These are phyloP conservation scores for Geopemphigus sp. DNA, from an alignment of 1,140 invertebrate genomes.

Conservation along the genomic window DNA sequence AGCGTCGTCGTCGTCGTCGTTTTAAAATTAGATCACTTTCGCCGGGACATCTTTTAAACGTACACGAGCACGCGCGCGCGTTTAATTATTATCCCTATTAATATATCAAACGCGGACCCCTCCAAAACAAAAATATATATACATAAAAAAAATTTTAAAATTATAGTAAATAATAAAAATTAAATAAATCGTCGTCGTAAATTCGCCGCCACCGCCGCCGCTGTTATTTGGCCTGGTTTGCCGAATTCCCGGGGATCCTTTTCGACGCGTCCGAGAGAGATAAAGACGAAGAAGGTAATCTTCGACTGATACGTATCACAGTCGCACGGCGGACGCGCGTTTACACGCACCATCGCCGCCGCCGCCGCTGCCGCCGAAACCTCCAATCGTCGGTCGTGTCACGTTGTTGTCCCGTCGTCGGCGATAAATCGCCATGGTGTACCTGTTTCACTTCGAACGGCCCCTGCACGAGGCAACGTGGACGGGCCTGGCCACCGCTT, in stretches of 20 bases:
- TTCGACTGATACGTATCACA: background rate
- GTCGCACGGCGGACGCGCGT: constrained; percentile 1
- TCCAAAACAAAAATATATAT: background rate
- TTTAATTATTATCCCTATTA: constrained; percentile 17
- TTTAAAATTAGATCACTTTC: constrained; percentile 19
- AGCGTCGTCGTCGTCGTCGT: background rate
- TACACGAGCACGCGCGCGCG: background rate
- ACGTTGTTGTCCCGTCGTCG: no score
- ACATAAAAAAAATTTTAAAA: background rate
- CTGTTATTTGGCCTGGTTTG: background rate
- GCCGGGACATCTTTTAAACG: background rate
- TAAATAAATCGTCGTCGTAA: background rate
- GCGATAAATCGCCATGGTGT: constrained; percentile 31
- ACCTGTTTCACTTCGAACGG: constrained; percentile 40
- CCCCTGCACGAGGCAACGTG: constrained; percentile 55
- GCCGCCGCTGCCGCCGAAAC: background rate
- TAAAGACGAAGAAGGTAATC: background rate
- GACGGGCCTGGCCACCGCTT: constrained; percentile 60
- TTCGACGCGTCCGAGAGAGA: background rate
- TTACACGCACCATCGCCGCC: constrained; percentile 16
- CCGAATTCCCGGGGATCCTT: background rate
- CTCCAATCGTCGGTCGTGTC: background rate
- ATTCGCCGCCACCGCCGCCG: background rate
- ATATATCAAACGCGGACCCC: background rate
- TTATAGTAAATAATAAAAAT: background rate